A percentile compares a stretch with the other conserved stretches of the same genome.
Conservation (phyloP, 2,113 vertebrate species). For the Calonectris borealis region DNA sequence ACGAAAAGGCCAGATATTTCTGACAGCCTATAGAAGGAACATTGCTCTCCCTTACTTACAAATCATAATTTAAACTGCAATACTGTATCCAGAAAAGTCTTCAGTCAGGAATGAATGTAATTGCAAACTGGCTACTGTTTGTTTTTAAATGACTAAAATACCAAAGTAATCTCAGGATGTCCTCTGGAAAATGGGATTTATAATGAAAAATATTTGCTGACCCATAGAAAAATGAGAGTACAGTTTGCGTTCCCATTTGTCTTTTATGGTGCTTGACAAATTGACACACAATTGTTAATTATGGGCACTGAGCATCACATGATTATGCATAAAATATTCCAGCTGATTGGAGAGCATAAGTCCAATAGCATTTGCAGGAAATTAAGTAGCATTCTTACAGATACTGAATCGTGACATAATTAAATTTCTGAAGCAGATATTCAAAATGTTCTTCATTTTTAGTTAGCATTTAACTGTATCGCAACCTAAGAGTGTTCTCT, state of each 20-base stretch:
- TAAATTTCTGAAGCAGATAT: conserved; percentile 56
- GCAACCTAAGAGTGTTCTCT: background rate
- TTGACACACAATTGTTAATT: conserved; percentile 68
- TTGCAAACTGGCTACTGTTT: background rate
- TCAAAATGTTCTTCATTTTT: conserved; percentile 51
- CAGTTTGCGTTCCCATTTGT: conserved; percentile 36
- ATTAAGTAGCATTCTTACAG: conserved; percentile 66
- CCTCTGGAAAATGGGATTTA: conserved; percentile 25
- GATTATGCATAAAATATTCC: conserved; percentile 65
- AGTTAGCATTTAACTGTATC: conserved; percentile 26
- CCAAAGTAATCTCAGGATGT: conserved; percentile 34
- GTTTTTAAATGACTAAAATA: conserved; percentile 21
- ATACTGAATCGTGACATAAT: conserved; percentile 59
- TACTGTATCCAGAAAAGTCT: background rate
- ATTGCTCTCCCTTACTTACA: background rate
- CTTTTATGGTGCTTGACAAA: conserved; percentile 60
- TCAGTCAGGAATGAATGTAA: background rate
- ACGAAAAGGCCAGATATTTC: background rate
- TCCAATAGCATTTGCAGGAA: conserved; percentile 54
- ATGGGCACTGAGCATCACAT: conserved; percentile 54
- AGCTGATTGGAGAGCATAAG: conserved; percentile 58
- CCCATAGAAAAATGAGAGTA: background rate
- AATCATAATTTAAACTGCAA: background rate
- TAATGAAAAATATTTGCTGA: conserved; percentile 61
- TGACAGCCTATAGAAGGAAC: background rate